Evolutionary conservation across 2,797 vertebrate species (phyloP).

Genomic region (Oreonectes daqikongensis): DNA sequence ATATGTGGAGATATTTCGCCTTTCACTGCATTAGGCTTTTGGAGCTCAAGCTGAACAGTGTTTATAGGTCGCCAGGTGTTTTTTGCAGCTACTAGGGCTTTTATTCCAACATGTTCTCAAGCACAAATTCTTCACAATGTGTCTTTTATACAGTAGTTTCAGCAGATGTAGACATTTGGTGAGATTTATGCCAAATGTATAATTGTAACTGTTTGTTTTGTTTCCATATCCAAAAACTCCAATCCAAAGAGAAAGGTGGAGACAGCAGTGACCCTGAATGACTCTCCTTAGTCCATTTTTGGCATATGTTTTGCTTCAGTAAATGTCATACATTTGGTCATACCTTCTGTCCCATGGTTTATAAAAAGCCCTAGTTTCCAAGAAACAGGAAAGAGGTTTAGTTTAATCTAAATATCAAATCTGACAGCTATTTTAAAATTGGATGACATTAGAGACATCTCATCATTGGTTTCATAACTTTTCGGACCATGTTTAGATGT

Average conservation of each 20-base stretch:
- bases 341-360: neutral
- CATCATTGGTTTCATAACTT: conserved; percentile 15
- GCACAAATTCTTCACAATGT: conserved; percentile 23
- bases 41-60: neutral
- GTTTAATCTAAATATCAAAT: neutral
- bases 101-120: conserved; percentile 26
- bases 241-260: neutral
- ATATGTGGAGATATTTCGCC: neutral
- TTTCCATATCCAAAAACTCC: neutral
- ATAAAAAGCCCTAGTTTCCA: neutral
- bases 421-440: neutral
- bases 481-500: neutral
- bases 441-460: neutral
- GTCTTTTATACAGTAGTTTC: conserved; percentile 1
- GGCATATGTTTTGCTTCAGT: conserved; percentile 5
- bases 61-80: conserved; percentile 20
- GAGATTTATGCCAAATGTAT: neutral
- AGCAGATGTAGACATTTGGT: conserved; percentile 13
- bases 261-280: neutral
- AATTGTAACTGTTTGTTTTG: neutral
- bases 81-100: conserved; percentile 4
- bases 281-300: neutral
- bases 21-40: conserved; percentile 3
- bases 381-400: neutral
- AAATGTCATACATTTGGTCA: neutral